Evolutionary conservation across 2,888 invertebrate species (phyloP).

Genomic region (Silvanus unidentatus): DNA sequence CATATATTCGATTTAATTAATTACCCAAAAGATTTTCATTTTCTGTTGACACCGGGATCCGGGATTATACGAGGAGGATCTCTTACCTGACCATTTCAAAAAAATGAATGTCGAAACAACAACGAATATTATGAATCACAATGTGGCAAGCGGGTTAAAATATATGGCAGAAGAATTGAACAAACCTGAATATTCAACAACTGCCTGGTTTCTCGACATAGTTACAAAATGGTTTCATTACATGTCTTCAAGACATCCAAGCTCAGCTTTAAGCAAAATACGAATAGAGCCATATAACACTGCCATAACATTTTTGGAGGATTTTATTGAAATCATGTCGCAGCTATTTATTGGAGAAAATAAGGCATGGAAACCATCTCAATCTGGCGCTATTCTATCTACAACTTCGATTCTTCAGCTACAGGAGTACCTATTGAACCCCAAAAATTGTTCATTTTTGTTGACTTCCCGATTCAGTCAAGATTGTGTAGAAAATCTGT

Average conservation of each 20-base stretch:
- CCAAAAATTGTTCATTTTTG: conserved; percentile 10
- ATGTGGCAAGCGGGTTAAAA: conserved; percentile 16
- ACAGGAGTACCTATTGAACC: conserved; percentile 12
- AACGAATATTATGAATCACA: conserved; percentile 18
- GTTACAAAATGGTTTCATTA: conserved; percentile 21
- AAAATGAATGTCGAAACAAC: conserved; percentile 23
- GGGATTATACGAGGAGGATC: conserved; percentile 19
- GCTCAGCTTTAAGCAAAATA: conserved; percentile 14
- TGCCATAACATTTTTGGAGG: conserved; percentile 12
- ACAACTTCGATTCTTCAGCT: conserved; percentile 18
- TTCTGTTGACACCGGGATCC: conserved; percentile 19
- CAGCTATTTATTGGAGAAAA: conserved; percentile 10
- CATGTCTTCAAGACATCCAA: conserved; percentile 20
- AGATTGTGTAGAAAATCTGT: conserved; percentile 22
- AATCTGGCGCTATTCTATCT: conserved; percentile 14
- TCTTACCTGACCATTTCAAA: conserved; percentile 16
- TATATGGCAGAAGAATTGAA: conserved; percentile 12
- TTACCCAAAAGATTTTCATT: conserved; percentile 8
- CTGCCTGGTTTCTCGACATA: conserved; percentile 18
- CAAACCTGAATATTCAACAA: conserved; percentile 18
- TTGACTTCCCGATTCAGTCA: conserved; percentile 10
- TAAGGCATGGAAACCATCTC: conserved; percentile 17
- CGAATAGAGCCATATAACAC: conserved; percentile 11
- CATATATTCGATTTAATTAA: conserved; percentile 17
- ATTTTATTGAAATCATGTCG: conserved; percentile 12